Evolutionary conservation across 2,888 invertebrate species (phyloP).

Genomic region (Trisateles emortualis): DNA sequence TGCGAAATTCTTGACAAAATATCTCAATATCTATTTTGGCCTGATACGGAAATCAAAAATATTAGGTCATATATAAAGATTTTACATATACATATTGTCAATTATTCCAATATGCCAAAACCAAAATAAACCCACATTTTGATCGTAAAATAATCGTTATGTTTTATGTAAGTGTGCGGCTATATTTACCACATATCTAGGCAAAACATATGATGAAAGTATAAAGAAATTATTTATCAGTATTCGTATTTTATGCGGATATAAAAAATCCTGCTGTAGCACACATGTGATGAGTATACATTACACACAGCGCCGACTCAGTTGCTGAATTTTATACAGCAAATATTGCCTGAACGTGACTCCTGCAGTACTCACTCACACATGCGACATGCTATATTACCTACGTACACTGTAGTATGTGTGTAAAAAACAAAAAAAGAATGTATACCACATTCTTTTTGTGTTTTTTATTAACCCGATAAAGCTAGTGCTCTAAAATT

Average conservation of each 20-base stretch:
- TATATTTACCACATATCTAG: background rate
- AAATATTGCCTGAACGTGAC: slow-evolving; percentile 83
- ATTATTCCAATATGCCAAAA: background rate
- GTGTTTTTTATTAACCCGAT: slow-evolving; percentile 20
- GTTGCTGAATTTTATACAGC: slow-evolving; percentile 75
- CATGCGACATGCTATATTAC: slow-evolving; percentile 29
- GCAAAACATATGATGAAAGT: background rate
- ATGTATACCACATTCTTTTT: slow-evolving; percentile 21
- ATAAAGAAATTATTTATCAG: slow-evolving; percentile 24
- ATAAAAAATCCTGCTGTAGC: slow-evolving; percentile 41
- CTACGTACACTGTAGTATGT: slow-evolving; percentile 10
- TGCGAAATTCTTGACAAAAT: too few species aligned
- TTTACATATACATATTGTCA: background rate
- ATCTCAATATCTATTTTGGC: too few species aligned
- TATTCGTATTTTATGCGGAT: slow-evolving; percentile 28
- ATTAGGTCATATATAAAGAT: too few species aligned
- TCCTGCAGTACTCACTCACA: slow-evolving; percentile 55
- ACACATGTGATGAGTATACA: slow-evolving; percentile 55
- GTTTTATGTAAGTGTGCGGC: background rate
- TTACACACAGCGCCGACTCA: slow-evolving; percentile 61
- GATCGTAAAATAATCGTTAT: background rate
- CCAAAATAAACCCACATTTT: background rate
- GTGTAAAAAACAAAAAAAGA: too few species aligned
- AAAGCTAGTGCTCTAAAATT: slow-evolving; percentile 9
- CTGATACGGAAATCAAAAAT: too few species aligned